A percentile compares a stretch with the other conserved stretches of the same genome.
Evolutionary conservation across 2,797 vertebrate genomes (phyloP).

Genomic region (Onychomys torridus): DNA sequence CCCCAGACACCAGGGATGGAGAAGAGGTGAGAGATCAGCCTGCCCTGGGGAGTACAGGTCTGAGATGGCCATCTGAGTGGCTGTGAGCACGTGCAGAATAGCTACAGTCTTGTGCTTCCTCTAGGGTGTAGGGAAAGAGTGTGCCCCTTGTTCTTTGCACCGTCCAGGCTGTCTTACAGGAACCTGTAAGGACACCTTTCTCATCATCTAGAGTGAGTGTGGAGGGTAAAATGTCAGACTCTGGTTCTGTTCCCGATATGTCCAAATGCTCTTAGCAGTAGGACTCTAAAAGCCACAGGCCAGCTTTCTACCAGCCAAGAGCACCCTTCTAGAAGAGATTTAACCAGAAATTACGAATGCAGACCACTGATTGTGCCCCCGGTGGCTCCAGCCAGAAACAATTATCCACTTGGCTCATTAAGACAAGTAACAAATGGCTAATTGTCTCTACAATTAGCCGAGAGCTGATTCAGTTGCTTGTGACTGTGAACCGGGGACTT

Average conservation of each 20-base stretch:
- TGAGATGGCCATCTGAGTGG: no score
- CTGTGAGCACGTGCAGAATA: background rate
- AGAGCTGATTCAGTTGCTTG: background rate
- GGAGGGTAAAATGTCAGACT: fast-evolving
- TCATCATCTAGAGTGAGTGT: background rate
- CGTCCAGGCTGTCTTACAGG: background rate
- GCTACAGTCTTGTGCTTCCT: background rate
- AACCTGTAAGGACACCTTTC: no score
- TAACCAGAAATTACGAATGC: background rate
- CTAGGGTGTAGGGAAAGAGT: background rate
- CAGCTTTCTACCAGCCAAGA: background rate
- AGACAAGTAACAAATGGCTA: conserved; percentile 59
- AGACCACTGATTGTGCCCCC: background rate
- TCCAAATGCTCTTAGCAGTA: fast-evolving
- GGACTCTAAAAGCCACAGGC: background rate
- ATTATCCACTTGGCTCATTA: conserved; percentile 68
- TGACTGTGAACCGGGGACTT: background rate
- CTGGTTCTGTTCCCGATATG: background rate
- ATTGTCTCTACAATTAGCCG: conserved; percentile 49
- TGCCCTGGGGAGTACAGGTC: fast-evolving
- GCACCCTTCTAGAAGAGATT: fast-evolving
- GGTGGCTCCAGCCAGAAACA: conserved; percentile 62
- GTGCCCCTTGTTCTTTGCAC: background rate
- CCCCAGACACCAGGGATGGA: background rate
- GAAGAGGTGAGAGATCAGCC: background rate